These are phyloP conservation scores for Oikopleura albicans DNA, from an alignment of 23 tunicate genomes.

Conservation along the genomic window DNA sequence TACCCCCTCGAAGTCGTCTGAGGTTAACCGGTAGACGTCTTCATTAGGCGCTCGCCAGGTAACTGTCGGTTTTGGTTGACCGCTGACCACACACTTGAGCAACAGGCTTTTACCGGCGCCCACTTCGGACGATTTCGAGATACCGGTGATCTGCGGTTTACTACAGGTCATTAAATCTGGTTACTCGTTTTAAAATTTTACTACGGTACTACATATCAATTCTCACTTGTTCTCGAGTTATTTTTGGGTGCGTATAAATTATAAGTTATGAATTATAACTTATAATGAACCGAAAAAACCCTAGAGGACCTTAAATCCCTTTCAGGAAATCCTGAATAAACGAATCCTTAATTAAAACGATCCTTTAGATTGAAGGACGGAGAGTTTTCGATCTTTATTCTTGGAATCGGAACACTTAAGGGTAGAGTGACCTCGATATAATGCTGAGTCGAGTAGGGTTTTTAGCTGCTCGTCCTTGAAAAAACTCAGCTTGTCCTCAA, in stretches of 20 bases:
- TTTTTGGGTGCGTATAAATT: no score
- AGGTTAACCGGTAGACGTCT: slow-evolving; percentile 52
- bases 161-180: slow-evolving; percentile 29
- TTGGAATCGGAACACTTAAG: no score
- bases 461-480: not conserved
- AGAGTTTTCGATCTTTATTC: no score
- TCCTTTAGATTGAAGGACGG: no score
- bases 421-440: not conserved
- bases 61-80: slow-evolving; percentile 32
- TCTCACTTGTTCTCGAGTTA: not conserved
- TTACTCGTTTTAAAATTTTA: not conserved
- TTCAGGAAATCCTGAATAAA: no score
- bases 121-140: slow-evolving; percentile 25
- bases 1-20: slow-evolving; percentile 69
- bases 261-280: no score
- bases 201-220: not conserved
- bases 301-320: no score
- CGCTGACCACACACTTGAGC: not conserved
- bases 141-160: slow-evolving; percentile 40
- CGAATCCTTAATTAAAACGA: no score
- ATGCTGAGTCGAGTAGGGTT: not conserved
- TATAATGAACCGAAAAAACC: no score
- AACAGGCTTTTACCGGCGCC: slow-evolving; percentile 20
- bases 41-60: slow-evolving; percentile 72
- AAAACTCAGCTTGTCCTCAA: not conserved